Evolutionary conservation across 2,888 invertebrate species (phyloP), one percentile per base, ranked within the genome.

Genomic region (Apamea anceps): DNA sequence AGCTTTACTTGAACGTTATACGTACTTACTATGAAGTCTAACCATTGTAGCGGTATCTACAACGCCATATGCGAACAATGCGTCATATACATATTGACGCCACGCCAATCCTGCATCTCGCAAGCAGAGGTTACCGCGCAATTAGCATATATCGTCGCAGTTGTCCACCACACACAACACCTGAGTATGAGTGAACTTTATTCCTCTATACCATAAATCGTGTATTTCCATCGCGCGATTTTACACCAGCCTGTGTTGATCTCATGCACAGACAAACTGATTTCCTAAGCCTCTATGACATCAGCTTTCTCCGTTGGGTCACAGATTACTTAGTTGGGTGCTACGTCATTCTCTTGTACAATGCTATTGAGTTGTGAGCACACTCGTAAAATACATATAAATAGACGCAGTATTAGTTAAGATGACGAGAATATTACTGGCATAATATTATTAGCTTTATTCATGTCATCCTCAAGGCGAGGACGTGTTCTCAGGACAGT

Each of bases 341-440:
- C 28, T 42, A 72, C 73, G 78, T 84, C 85, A 84, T 63, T 45
- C 62, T 68, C 57, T 65, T 75, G 75, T 86, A 82, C 75, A 85
- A 86, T 75, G 82, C 81, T 37, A 77, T 85, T 77, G 84, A 84
- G 68, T 70, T 57, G 37, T 18, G 67, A 45, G 48, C 51, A 67
- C 45, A 68, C 71, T 77, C 71, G 51, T 75, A 78, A 63, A 82
- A 28, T 71, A 60, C 6, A 60, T 25, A 32, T 62, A 84, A 74
- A 72, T 84, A 84, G 67, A 79, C 25, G 32, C n/a, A n/a, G 48
- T 57, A 66, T 51, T 72, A 15, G 21, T 62, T 42, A 28, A 13
- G 25, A 62, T 65, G 48, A 62, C 13, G 54, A 45, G 45, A 67
- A 72, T 74, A 37, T 63, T 70, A 0, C 45, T 28, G n/a, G 6